Conservation (phyloP, 2,888 invertebrate species). For the Empis livida region DNA sequence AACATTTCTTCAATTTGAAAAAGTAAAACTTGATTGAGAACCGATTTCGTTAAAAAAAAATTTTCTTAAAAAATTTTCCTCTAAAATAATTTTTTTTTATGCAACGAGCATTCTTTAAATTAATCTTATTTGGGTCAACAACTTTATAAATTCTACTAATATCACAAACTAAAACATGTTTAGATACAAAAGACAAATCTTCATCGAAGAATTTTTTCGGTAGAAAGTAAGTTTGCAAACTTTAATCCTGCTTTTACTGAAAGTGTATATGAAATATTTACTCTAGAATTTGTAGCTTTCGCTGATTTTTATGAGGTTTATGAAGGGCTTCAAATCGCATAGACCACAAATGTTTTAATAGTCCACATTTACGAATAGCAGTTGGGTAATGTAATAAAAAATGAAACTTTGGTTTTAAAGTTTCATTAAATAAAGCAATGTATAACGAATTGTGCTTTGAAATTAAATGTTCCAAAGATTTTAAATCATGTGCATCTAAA, state of each 20-base stretch:
- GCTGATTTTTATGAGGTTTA: neutral
- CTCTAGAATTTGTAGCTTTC: too few species aligned
- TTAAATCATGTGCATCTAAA: neutral
- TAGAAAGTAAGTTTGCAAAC: neutral
- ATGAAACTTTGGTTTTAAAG: conserved; percentile 2
- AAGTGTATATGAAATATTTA: too few species aligned
- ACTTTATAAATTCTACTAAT: conserved; percentile 1
- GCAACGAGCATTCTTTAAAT: neutral
- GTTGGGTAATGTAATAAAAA: conserved; percentile 1
- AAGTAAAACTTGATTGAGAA: neutral
- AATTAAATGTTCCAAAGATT: neutral
- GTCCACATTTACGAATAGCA: conserved; percentile 1
- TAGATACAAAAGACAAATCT: neutral
- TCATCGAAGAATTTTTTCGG: neutral
- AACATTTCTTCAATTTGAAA: conserved; percentile 6
- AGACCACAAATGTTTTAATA: conserved; percentile 1
- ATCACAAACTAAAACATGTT: neutral
- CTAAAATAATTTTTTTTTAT: too few species aligned
- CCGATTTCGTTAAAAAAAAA: conserved; percentile 3
- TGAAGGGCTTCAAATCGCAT: conserved; percentile 3
- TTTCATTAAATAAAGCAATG: neutral
- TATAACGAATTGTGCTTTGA: neutral
- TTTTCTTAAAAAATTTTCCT: conserved; percentile 1
- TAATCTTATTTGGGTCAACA: neutral
- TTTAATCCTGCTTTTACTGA: too few species aligned